Percentiles rank a stretch among this genome's conserved stretches.
phyloP scores from a whole-genome alignment of 2,113 vertebrate species.

The Orycteropus afer region DNA sequence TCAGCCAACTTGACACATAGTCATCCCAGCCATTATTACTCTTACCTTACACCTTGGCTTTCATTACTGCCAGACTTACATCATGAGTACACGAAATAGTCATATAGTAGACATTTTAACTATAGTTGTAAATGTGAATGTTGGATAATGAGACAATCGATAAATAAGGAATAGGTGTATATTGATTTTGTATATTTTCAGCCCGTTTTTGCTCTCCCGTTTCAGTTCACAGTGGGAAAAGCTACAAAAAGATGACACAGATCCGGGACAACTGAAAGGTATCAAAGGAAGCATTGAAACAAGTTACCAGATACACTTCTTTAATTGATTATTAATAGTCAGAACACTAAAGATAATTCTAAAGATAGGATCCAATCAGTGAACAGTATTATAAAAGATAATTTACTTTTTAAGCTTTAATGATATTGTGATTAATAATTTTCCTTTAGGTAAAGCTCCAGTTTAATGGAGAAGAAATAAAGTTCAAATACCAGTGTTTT shows the following conservation, averaged over 20 bases:
- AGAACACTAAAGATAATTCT: not conserved
- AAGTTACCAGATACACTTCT: not conserved
- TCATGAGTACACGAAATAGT: not conserved
- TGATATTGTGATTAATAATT: conserved; percentile 13
- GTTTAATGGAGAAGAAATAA: not conserved
- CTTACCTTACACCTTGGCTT: not conserved
- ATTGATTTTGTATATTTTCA: conserved; percentile 54
- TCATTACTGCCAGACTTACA: not conserved
- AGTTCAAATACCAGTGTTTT: not conserved
- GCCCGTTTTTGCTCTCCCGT: conserved; percentile 13
- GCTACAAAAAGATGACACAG: conserved; percentile 89
- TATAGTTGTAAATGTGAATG: not conserved
- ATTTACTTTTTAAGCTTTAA: not conserved
- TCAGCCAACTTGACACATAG: not conserved
- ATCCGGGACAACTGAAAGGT: conserved; percentile 93
- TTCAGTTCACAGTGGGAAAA: conserved; percentile 95
- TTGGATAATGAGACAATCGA: not conserved
- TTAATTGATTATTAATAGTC: not conserved
- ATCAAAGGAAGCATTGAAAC: conserved; percentile 46
- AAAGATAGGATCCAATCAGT: not conserved
- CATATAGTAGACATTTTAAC: not conserved
- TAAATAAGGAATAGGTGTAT: not conserved
- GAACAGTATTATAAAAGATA: conserved; percentile 2
- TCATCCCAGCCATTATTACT: not conserved
- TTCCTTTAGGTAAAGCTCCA: conserved; percentile 17